Evolutionary conservation across 2,113 vertebrate genomes (phyloP).

Genomic region (Eclectus roratus): DNA sequence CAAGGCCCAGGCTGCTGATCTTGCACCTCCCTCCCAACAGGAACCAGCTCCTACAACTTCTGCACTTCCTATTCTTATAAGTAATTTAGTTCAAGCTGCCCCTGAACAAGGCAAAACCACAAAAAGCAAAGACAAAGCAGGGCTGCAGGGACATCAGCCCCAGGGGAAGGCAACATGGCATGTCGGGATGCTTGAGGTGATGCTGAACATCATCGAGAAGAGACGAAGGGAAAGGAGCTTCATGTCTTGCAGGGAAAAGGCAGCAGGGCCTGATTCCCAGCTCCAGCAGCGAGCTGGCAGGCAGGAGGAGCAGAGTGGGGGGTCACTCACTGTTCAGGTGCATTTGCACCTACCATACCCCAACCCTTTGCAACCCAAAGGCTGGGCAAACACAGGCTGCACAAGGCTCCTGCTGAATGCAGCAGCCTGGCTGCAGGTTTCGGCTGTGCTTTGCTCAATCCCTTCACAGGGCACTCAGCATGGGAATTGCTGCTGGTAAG

Average conservation of each 20-base stretch:
- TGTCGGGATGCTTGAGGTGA: fast-evolving
- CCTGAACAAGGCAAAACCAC: not conserved
- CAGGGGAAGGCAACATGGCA: fast-evolving
- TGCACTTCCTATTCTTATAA: not conserved
- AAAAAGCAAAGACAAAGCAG: not conserved
- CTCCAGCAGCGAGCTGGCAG: not conserved
- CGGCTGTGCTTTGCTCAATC: not conserved
- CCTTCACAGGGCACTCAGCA: not conserved
- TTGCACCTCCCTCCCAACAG: not conserved
- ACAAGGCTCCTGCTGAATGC: not conserved
- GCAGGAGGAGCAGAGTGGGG: not conserved
- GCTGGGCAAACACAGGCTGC: not conserved
- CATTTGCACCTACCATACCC: not conserved
- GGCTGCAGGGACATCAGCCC: not conserved
- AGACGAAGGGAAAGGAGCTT: not conserved
- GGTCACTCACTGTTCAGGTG: not conserved
- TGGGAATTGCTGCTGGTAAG: not conserved
- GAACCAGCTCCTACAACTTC: not conserved
- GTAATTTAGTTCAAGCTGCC: not conserved
- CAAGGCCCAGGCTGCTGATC: not conserved
- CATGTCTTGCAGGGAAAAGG: not conserved
- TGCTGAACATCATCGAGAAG: not conserved
- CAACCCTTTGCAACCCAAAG: not conserved
- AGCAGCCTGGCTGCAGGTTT: not conserved
- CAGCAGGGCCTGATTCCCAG: not conserved